These are phyloP conservation scores for Oscheius sp. DNA, from an alignment of 2,888 invertebrate species.

Conservation along the genomic window DNA sequence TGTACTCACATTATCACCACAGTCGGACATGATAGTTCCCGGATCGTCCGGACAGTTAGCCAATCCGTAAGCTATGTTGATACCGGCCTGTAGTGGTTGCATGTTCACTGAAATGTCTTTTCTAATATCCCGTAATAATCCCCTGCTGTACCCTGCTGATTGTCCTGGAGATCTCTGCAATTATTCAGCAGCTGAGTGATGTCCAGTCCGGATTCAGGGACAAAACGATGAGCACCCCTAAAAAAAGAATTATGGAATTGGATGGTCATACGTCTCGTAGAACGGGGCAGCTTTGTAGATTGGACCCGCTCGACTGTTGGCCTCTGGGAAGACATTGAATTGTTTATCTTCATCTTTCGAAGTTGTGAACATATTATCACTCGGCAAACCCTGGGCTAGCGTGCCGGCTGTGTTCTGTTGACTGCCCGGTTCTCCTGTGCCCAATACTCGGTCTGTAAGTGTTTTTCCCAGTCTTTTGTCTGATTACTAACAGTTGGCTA, in stretches of 20 bases:
- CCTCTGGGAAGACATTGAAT: constrained; percentile 72
- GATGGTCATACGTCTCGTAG: constrained; percentile 59
- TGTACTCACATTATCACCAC: constrained; percentile 66
- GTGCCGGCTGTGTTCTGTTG: constrained; percentile 62
- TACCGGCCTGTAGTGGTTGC: constrained; percentile 63
- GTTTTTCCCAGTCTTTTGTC: background rate
- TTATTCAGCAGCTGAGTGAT: constrained; percentile 67
- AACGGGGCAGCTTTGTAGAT: constrained; percentile 67
- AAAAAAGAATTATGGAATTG: constrained; percentile 26
- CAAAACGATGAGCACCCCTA: constrained; percentile 64
- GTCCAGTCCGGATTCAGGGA: constrained; percentile 65
- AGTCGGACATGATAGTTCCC: constrained; percentile 63
- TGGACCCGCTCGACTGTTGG: constrained; percentile 60
- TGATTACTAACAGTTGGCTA: constrained; percentile 63
- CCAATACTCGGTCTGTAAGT: constrained; percentile 63
- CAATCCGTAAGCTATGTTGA: constrained; percentile 58
- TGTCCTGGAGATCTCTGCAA: constrained; percentile 66
- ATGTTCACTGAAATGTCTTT: constrained; percentile 60
- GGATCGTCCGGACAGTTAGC: constrained; percentile 70
- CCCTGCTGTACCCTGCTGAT: constrained; percentile 51
- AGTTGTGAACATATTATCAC: constrained; percentile 72
- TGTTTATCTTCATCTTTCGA: constrained; percentile 70
- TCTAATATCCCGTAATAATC: too few relatives aligned
- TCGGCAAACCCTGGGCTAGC: constrained; percentile 64
- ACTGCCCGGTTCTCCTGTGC: constrained; percentile 66